Evolutionary conservation across 2,888 invertebrate genomes (phyloP), one percentile per base, ranked within the genome.

Genomic region (Onchidella celtica): DNA sequence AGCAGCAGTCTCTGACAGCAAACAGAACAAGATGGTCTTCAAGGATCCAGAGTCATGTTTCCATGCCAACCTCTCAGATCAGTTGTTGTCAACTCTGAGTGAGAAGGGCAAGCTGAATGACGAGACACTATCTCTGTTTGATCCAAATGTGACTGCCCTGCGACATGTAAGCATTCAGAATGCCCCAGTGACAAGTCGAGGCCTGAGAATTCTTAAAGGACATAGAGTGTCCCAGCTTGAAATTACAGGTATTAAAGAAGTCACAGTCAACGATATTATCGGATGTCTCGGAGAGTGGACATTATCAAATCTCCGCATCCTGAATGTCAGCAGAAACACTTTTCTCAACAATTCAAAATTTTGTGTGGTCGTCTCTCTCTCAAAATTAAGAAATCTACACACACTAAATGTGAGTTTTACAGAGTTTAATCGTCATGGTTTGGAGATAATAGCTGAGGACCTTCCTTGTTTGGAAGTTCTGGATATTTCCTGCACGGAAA

Each of bases 261-360:
- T 95, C 14, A 94, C 95, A 63, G 94, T 95, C 78, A 95, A 95
- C 90, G 95, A 95, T 89, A 93, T 95, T 82, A 95, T 96, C 86
- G 95, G 95, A 83, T 95, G 95, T 91, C 93, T 96, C 81, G 95
- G 95, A 78, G 95, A 95, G 86, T 95, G 95, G 95, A 95, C 95
- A 55, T 90, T 95, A 82, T 94, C 94, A 84, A 95, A 96, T 92
- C 92, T 96, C 79, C 93, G 94, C 66, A 94, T 94, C 65, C 93
- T 95, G 72, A 95, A 95, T 90, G 95, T 96, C 69, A 94, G 95
- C 68, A 94, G 94, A 88, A 95, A 95, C 89, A 95, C 95, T 73
- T 95, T 95, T 90, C 94, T 95, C 84, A 95, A 95, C 91, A 94
- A 94, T 88, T 94, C 95, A 85, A 95, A 95, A 88, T 94, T 94